Conservation (phyloP, 2,888 invertebrate genomes). For the Hanleya hanleyi region DNA sequence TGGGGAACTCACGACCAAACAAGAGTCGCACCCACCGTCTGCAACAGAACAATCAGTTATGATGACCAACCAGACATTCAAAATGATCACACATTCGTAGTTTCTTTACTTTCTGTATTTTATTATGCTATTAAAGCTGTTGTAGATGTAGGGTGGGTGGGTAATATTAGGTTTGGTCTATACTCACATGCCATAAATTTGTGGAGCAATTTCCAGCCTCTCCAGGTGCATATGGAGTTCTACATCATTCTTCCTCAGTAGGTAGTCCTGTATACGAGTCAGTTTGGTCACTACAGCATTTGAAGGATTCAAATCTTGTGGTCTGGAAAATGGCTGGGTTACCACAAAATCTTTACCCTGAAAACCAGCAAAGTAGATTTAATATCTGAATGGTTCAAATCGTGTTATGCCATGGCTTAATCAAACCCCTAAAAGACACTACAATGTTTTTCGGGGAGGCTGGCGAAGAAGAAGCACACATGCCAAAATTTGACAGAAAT, state of each 20-base stretch:
- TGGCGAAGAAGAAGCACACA: no score
- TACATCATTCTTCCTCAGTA: slow-evolving; percentile 79
- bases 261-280: slow-evolving; percentile 77
- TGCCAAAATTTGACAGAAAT: no score
- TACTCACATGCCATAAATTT: slow-evolving; percentile 89
- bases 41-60: slow-evolving; percentile 44
- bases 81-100: no score
- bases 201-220: slow-evolving; percentile 85
- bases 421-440: no score
- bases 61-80: no score
- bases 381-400: no score
- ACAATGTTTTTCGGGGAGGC: no score
- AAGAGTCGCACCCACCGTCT: slow-evolving; percentile 89
- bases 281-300: slow-evolving; percentile 74
- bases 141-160: no score
- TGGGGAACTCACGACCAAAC: slow-evolving; percentile 88
- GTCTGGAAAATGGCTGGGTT: slow-evolving; percentile 70
- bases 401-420: no score
- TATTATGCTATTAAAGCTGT: no score
- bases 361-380: neutral
- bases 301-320: slow-evolving; percentile 72
- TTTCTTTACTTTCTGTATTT: no score
- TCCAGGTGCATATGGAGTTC: slow-evolving; percentile 81
- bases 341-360: slow-evolving; percentile 40
- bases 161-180: no score